These are phyloP conservation scores for Danio choprae DNA, from an alignment of 2,797 vertebrate species.

Conservation along the genomic window DNA sequence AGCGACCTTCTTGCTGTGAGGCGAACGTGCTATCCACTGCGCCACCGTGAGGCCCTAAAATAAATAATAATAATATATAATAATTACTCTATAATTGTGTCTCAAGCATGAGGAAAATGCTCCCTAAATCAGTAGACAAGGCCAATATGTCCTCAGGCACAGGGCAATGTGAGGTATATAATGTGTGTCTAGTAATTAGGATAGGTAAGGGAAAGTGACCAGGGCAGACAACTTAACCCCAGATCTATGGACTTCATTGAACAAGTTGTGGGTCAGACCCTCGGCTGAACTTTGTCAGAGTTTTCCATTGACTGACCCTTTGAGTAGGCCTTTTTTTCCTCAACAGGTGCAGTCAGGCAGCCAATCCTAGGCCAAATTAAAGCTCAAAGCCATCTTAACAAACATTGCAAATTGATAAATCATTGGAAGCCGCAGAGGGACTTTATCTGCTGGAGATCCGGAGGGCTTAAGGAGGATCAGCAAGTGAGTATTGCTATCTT, in stretches of 20 bases:
- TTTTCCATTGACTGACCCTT: constrained; percentile 60
- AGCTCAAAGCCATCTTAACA: constrained; percentile 79
- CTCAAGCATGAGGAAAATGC: not conserved
- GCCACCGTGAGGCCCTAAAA: too few relatives aligned
- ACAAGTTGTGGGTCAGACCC: constrained; percentile 72
- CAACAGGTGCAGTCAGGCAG: constrained; percentile 52
- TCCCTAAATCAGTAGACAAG: not conserved
- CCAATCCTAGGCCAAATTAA: constrained; percentile 54
- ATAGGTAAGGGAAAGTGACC: constrained; percentile 63
- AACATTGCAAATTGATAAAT: constrained; percentile 89
- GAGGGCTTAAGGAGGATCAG: constrained; percentile 81
- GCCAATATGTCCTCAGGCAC: constrained; percentile 26
- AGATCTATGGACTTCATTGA: constrained; percentile 81
- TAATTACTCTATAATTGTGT: not conserved
- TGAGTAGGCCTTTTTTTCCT: constrained; percentile 26
- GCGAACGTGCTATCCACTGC: too few relatives aligned
- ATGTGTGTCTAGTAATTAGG: constrained; percentile 77
- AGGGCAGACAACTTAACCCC: constrained; percentile 83
- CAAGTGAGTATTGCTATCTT: constrained; percentile 83
- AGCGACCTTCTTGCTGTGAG: too few relatives aligned
- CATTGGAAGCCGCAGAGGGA: constrained; percentile 80
- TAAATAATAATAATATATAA: too few relatives aligned
- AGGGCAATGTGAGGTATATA: constrained; percentile 64
- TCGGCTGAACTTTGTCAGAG: constrained; percentile 64
- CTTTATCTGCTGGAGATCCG: constrained; percentile 79